These are phyloP conservation scores for Tringa solitaria DNA, from an alignment of 2,113 vertebrate genomes.

Conservation along the genomic window DNA sequence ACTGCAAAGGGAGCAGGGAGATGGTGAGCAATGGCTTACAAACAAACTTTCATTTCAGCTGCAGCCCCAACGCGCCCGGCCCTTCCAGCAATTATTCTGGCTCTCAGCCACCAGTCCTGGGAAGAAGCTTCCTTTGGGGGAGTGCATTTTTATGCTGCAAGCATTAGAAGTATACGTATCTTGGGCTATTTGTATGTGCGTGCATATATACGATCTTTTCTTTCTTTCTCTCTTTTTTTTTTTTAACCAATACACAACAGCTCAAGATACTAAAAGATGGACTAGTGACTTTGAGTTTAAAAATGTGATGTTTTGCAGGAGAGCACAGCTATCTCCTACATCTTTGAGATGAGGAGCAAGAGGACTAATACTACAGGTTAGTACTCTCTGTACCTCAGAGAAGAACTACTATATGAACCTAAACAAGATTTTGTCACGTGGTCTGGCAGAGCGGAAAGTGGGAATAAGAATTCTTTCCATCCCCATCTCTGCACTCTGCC, in stretches of 20 bases:
- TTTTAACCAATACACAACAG: neutral
- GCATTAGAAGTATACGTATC: neutral
- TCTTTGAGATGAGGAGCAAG: neutral
- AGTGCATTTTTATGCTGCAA: conserved; percentile 18
- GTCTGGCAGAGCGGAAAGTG: neutral
- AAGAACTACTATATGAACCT: neutral
- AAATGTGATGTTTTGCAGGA: neutral
- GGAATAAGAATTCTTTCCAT: neutral
- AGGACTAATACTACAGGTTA: neutral
- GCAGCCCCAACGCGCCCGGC: neutral
- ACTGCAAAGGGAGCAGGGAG: neutral
- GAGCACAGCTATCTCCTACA: neutral
- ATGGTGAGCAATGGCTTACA: conserved; percentile 40
- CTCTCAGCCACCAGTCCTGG: conserved; percentile 41
- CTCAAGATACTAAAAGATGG: neutral
- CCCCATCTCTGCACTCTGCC: neutral
- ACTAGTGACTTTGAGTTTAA: neutral
- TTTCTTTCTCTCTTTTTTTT: neutral
- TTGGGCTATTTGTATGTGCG: neutral
- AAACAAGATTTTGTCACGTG: neutral
- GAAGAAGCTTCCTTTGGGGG: conserved; percentile 51
- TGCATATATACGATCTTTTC: neutral
- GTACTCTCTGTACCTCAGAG: neutral
- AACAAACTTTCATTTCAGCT: conserved; percentile 54
- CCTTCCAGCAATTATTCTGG: conserved; percentile 45